A percentile compares a stretch with the other conserved stretches of the same genome.
phyloP scores from a whole-genome alignment of 2,888 invertebrate genomes.

The Sepiola atlantica region DNA sequence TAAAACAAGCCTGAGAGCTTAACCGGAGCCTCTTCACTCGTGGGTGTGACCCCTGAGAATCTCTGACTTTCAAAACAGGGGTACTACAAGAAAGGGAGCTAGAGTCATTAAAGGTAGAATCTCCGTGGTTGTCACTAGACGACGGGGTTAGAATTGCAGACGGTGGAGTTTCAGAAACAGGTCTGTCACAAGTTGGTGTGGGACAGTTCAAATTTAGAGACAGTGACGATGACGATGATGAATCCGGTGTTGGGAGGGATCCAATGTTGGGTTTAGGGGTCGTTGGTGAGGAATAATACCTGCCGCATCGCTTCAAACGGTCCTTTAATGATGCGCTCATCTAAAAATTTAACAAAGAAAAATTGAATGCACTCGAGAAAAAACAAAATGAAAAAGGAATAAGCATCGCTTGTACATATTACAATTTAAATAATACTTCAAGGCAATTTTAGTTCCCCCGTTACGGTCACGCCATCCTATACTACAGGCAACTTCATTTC shows the following conservation, averaged over 20 bases:
- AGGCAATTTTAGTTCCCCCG: too few species aligned
- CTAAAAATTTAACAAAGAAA: conserved; percentile 50
- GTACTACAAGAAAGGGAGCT: neutral
- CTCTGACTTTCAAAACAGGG: neutral
- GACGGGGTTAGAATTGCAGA: neutral
- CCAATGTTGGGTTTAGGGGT: neutral
- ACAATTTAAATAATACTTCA: too few species aligned
- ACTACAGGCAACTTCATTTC: too few species aligned
- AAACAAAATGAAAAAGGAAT: neutral
- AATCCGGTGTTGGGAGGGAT: neutral
- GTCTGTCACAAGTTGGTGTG: neutral
- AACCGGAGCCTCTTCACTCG: neutral
- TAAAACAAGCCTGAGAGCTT: neutral
- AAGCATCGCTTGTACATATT: too few species aligned
- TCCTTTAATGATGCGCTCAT: conserved; percentile 63
- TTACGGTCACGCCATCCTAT: too few species aligned
- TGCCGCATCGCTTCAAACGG: conserved; percentile 64
- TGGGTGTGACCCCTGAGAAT: neutral
- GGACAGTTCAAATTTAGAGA: neutral
- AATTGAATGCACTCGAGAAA: neutral
- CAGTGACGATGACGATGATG: neutral
- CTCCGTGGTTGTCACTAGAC: neutral
- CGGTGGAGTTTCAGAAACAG: neutral
- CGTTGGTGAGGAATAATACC: conserved; percentile 62
- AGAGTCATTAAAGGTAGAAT: neutral